A percentile compares a stretch with the other conserved stretches of the same genome.
These are phyloP conservation scores for Halesus radiatus DNA, from an alignment of 1,140 invertebrate genomes.

Conservation along the genomic window DNA sequence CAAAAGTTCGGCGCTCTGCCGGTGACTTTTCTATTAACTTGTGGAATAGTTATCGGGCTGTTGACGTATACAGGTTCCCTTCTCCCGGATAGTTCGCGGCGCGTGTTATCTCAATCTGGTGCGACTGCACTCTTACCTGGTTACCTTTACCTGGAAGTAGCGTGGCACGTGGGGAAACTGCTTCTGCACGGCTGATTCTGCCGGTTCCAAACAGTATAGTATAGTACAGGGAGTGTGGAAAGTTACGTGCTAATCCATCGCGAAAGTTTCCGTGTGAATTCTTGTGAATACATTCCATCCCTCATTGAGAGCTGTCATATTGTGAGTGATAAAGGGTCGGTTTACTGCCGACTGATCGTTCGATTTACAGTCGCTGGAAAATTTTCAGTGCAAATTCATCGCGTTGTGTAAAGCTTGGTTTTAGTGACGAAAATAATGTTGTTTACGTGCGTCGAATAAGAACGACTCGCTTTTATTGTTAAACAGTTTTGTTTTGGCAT, in stretches of 20 bases:
- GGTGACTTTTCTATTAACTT: background rate
- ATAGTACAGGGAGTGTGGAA: too few species aligned
- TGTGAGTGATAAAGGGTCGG: background rate
- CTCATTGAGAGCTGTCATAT: background rate
- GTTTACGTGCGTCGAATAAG: conserved; percentile 1
- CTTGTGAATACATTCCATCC: background rate
- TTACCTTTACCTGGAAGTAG: background rate
- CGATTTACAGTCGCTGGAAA: background rate
- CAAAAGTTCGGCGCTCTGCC: background rate
- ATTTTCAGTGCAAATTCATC: background rate
- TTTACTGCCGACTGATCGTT: background rate
- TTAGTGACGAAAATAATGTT: background rate
- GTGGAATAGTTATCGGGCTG: background rate
- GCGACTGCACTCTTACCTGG: too few species aligned
- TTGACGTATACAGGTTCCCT: background rate
- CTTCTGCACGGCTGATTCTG: too few species aligned
- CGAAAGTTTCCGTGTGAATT: background rate
- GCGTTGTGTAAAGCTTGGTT: background rate
- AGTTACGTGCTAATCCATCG: background rate
- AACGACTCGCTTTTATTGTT: background rate
- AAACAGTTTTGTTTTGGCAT: background rate
- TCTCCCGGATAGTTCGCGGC: background rate
- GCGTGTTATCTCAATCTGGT: background rate
- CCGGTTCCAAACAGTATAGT: too few species aligned
- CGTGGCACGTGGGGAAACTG: background rate